These are phyloP conservation scores for Fistularia commersonii DNA, from an alignment of 2,797 vertebrate species.

Conservation along the genomic window DNA sequence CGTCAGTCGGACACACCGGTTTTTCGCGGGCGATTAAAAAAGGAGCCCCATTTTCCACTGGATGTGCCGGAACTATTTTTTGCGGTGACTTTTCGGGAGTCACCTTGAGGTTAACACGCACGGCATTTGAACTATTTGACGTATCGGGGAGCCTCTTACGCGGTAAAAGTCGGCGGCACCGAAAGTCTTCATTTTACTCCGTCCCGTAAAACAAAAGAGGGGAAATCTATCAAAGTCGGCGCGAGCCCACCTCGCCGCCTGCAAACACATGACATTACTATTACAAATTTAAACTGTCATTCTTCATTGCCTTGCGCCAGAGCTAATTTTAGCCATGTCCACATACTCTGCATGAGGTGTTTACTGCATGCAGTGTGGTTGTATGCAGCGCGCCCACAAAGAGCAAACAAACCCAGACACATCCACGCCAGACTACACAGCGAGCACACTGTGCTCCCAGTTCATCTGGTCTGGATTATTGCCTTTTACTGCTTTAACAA, in stretches of 20 bases:
- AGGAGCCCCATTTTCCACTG: too few species aligned
- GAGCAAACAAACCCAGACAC: constrained; percentile 56
- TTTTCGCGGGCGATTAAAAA: too few species aligned
- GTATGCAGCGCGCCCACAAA: constrained; percentile 42
- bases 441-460: constrained; percentile 36
- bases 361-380: constrained; percentile 40
- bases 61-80: too few species aligned
- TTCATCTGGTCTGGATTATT: constrained; percentile 23
- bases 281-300: constrained; percentile 23
- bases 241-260: not conserved
- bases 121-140: too few species aligned
- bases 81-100: too few species aligned
- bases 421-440: constrained; percentile 36
- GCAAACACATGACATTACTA: constrained; percentile 35
- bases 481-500: constrained; percentile 22
- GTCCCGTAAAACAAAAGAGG: too few species aligned
- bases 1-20: too few species aligned
- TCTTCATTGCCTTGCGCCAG: constrained; percentile 37
- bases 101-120: too few species aligned
- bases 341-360: constrained; percentile 50
- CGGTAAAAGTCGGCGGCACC: too few species aligned
- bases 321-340: constrained; percentile 47
- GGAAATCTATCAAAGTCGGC: too few species aligned
- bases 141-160: too few species aligned
- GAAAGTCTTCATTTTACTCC: too few species aligned